Base-by-base conservation (phyloP, 1,140 invertebrate species). In the Drosophila novamexicana region DNA sequence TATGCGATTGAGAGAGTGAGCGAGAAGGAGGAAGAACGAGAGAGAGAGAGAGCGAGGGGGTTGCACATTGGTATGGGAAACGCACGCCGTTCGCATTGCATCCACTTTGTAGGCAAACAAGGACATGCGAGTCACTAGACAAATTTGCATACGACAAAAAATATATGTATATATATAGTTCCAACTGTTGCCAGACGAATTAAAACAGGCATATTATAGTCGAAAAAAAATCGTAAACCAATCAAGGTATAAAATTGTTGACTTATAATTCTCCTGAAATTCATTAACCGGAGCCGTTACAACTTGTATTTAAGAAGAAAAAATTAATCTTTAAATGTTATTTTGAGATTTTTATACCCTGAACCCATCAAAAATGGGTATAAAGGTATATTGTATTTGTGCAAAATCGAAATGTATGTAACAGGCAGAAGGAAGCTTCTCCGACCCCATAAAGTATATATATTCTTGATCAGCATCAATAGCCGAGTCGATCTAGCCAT, bases 81-180 rank as follows among this genome's bases (percentile, higher is more conserved):
- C 39, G 58, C 44, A 14, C 45, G 58, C 42, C n/a, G 16, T 34
- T 32, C 22, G 7, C 50, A 50, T 50, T 6, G 29, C 9, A 50
- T n/a, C 29, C 49, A 50, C 6, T 14, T 36, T 34, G 50, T n/a
- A 9, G 40, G 34, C 62, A 64, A 42, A 66, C 10, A 45, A 37
- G 29, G 9, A 66, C 16, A 37, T 29, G 32, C 50, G 50, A 54
- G 22, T 54, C 62, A 52, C 37, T 34, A 22, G 32, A n/a, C n/a
- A 37, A 62, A 67, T 67, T 57, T 67, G 29, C 47, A 53, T 69
- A 22, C 57, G 18, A 47, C 8, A 16, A 16, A 45, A 59, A 36
- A 45, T 29, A 16, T 39, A 44, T 44, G n/a, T 4, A 44, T 14
- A 53, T 12, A 9, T 40, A 40, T 36, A 22, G 36, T 36, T 7